Evolutionary conservation across 2,888 invertebrate genomes (phyloP).

Genomic region (Halictus quadricinctus): DNA sequence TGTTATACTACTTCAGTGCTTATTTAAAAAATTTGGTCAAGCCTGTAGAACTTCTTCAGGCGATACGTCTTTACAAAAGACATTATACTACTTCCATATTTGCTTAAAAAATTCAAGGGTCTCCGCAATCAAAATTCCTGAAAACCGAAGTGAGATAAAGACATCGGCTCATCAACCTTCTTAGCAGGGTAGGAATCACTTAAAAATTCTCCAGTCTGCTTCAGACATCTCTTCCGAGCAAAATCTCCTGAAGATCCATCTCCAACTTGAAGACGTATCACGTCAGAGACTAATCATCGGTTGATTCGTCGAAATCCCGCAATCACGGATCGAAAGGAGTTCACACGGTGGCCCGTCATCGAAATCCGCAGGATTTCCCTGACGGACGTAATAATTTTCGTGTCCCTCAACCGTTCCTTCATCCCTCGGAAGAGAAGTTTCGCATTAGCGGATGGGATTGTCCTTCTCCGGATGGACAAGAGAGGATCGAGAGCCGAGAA

Average conservation of each 20-base stretch:
- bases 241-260: neutral
- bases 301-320: neutral
- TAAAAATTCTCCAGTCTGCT: neutral
- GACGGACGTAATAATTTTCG: conserved; percentile 40
- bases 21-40: too few relatives aligned
- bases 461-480: conserved; percentile 15
- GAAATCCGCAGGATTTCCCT: conserved; percentile 10
- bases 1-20: too few relatives aligned
- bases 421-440: conserved; percentile 27
- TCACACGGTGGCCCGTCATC: neutral
- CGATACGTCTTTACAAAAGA: too few relatives aligned
- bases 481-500: conserved; percentile 10
- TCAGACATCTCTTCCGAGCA: neutral
- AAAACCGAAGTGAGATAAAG: too few relatives aligned
- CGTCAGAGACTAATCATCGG: neutral
- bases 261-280: neutral
- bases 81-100: too few relatives aligned
- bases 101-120: neutral
- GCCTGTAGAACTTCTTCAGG: too few relatives aligned
- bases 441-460: conserved; percentile 16
- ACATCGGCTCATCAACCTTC: too few relatives aligned
- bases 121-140: neutral
- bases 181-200: neutral
- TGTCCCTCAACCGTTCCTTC: conserved; percentile 10
- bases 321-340: neutral